Conservation (phyloP, 37 sponge, comb jelly and placozoan species). For the Eunapius fragilis region DNA sequence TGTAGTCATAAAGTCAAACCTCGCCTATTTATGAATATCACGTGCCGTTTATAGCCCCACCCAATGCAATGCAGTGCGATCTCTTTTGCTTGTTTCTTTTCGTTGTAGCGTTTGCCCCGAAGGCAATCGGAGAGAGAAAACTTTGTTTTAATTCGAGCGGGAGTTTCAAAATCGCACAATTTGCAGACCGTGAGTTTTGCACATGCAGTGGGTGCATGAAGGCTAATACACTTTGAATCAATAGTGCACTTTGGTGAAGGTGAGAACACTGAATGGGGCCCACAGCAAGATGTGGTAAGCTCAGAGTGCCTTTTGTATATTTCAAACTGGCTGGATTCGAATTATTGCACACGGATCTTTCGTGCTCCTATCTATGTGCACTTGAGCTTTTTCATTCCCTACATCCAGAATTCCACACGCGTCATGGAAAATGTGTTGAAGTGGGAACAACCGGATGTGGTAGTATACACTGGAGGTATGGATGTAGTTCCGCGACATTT, state of each 20-base stretch:
- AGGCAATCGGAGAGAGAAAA: neutral
- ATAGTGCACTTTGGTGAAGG: conserved; percentile 67
- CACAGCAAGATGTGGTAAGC: conserved; percentile 51
- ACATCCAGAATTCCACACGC: conserved; percentile 49
- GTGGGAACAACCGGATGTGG: conserved; percentile 53
- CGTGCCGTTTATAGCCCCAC: neutral
- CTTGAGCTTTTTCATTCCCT: too few species aligned
- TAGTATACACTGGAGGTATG: conserved; percentile 53
- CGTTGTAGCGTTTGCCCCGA: neutral
- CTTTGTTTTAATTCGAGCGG: conserved; percentile 21
- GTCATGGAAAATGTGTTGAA: conserved; percentile 54
- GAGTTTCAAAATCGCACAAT: conserved; percentile 42
- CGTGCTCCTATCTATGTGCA: too few species aligned
- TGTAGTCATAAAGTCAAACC: too few species aligned
- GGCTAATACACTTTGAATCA: neutral
- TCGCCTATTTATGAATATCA: neutral
- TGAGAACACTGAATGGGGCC: conserved; percentile 59
- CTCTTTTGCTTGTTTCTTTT: neutral
- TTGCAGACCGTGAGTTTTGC: conserved; percentile 24
- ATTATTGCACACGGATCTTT: too few species aligned
- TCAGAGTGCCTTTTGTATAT: too few species aligned
- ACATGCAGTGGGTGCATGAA: neutral
- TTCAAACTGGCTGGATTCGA: neutral
- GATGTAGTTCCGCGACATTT: neutral
- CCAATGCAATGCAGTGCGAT: neutral